These are phyloP conservation scores for Drosophila quinaria DNA, from an alignment of 2,888 invertebrate species.

Conservation along the genomic window DNA sequence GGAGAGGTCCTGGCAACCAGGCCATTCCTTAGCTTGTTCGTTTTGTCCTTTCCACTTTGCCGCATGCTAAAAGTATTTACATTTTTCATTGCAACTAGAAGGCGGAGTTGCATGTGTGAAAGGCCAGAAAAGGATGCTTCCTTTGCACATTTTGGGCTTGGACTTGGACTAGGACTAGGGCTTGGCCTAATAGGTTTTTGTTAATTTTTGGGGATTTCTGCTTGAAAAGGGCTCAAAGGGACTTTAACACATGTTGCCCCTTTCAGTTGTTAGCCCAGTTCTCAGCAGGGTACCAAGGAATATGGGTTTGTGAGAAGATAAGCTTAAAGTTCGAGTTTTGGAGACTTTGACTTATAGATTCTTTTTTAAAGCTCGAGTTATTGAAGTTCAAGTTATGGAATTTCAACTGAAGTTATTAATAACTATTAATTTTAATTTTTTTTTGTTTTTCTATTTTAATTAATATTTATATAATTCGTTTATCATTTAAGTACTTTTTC, in stretches of 20 bases:
- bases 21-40: conserved; percentile 25
- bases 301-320: not conserved
- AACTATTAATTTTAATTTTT: too few relatives aligned
- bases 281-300: not conserved
- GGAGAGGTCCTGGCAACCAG: conserved; percentile 20
- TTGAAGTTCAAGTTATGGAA: too few relatives aligned
- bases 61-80: conserved; percentile 77
- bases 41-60: conserved; percentile 55
- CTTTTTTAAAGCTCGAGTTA: too few relatives aligned
- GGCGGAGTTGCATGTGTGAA: conserved; percentile 1
- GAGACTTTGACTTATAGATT: too few relatives aligned
- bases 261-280: conserved; percentile 25
- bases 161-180: conserved; percentile 45
- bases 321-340: too few relatives aligned
- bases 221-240: conserved; percentile 62
- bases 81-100: conserved; percentile 67
- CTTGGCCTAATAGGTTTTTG: conserved; percentile 77
- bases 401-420: too few relatives aligned
- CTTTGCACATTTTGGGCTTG: conserved; percentile 30
- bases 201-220: conserved; percentile 69
- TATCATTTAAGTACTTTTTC: too few relatives aligned
- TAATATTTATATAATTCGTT: too few relatives aligned
- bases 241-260: conserved; percentile 63
- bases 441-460: too few relatives aligned
- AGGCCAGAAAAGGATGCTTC: conserved; percentile 9